phyloP scores from a whole-genome alignment of 2,888 invertebrate species.

The Prenolepis imparis region DNA sequence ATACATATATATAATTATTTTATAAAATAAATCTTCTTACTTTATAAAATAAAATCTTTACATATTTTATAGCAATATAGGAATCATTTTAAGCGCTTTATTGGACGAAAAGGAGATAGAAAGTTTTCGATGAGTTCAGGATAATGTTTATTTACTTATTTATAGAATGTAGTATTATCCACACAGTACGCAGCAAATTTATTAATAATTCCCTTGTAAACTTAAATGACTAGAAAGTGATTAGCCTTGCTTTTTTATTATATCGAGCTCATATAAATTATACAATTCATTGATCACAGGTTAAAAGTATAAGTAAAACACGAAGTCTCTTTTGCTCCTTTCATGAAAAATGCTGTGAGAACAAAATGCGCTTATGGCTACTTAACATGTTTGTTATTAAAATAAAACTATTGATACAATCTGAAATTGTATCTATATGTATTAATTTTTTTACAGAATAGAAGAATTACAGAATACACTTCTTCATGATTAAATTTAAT shows the following conservation, averaged over 20 bases:
- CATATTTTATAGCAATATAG: not conserved
- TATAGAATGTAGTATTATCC: constrained; percentile 1
- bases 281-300: constrained; percentile 50
- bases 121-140: constrained; percentile 1
- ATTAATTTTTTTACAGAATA: not conserved
- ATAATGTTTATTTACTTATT: constrained; percentile 23
- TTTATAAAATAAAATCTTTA: not conserved
- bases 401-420: not conserved
- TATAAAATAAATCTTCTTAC: too few species aligned
- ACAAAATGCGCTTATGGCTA: not conserved
- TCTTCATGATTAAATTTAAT: constrained; percentile 8
- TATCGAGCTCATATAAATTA: not conserved
- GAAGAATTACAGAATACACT: not conserved
- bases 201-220: constrained; percentile 45
- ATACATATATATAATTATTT: not conserved
- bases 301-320: constrained; percentile 31
- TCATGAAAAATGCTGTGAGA: not conserved
- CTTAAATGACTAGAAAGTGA: constrained; percentile 17
- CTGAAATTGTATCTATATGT: too few species aligned
- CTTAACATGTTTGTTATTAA: constrained; percentile 7
- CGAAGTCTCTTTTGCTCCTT: not conserved
- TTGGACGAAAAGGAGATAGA: not conserved
- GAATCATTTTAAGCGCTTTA: not conserved
- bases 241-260: constrained; percentile 8
- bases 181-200: not conserved